phyloP scores from a whole-genome alignment of 2,113 vertebrate species.

The Hystrix cristata region DNA sequence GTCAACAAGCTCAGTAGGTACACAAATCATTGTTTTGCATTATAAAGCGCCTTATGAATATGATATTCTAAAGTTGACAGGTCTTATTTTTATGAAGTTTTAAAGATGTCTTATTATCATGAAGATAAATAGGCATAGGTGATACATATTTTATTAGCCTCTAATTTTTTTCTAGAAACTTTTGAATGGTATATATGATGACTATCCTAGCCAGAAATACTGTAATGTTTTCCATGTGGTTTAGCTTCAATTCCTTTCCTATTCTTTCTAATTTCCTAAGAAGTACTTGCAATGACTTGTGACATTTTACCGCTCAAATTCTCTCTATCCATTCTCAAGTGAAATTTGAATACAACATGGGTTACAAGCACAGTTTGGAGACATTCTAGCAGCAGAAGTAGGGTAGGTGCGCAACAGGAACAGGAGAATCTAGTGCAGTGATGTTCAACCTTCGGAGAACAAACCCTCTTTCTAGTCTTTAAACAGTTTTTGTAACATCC shows the following conservation, averaged over 20 bases:
- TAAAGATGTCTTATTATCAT: conserved; percentile 34
- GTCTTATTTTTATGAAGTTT: conserved; percentile 33
- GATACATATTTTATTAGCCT: conserved; percentile 30
- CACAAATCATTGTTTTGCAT: background rate
- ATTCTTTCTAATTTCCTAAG: background rate
- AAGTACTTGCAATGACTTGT: background rate
- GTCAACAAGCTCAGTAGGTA: background rate
- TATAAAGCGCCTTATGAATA: background rate
- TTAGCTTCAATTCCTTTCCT: background rate
- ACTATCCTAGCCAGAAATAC: background rate
- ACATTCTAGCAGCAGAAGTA: background rate
- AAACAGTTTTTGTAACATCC: background rate
- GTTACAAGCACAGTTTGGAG: background rate
- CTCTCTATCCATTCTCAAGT: background rate
- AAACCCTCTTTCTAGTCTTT: background rate
- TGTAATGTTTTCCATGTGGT: background rate
- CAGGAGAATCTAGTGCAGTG: background rate
- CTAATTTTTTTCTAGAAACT: conserved; percentile 3
- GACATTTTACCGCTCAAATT: background rate
- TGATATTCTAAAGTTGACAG: background rate
- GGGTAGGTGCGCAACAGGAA: background rate
- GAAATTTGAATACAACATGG: background rate
- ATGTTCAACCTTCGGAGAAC: background rate
- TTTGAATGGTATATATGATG: background rate
- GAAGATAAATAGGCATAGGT: background rate